Conservation (phyloP, 2,797 vertebrate species). For the Falco peregrinus region DNA sequence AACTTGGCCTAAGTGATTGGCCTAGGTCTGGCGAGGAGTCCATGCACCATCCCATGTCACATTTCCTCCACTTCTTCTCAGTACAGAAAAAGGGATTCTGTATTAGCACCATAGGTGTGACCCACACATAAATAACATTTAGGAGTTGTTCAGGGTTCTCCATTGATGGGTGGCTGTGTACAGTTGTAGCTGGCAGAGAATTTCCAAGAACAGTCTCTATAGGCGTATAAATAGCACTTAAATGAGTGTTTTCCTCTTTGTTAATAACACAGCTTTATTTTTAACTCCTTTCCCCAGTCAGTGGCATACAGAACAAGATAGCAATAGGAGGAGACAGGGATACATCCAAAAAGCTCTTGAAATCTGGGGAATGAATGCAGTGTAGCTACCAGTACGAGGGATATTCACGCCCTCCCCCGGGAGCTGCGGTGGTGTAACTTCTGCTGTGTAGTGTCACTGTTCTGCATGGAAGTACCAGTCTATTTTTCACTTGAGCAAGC, state of each 20-base stretch:
- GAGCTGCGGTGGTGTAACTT: neutral
- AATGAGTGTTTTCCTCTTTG: neutral
- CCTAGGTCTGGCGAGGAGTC: neutral
- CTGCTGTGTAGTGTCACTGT: neutral
- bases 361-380: neutral
- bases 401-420: neutral
- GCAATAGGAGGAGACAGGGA: neutral
- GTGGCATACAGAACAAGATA: neutral
- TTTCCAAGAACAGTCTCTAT: neutral
- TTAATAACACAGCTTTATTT: slow-evolving; percentile 15
- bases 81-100: neutral
- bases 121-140: accelerated
- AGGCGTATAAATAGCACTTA: neutral
- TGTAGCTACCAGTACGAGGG: accelerated
- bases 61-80: accelerated
- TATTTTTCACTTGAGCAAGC: neutral
- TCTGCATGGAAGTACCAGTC: neutral
- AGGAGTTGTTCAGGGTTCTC: neutral
- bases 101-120: accelerated
- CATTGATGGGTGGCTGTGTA: neutral
- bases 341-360: neutral
- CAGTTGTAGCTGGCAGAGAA: neutral
- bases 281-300: neutral
- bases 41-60: accelerated
- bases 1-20: neutral